phyloP scores from a whole-genome alignment of 1,140 invertebrate species.

The silkworm (Bombyx mori) region ASM3026992v2 NC_085123.1:14004001-14004500 shows the following conservation, averaged over 20 bases:
- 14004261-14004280: not conserved
- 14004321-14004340: not conserved
- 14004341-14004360: not conserved
- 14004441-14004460: no score
- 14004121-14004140: conserved; percentile 50
- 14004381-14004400: no score
- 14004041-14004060: conserved; percentile 7
- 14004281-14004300: no score
- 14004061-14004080: conserved; percentile 24
- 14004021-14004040: conserved; percentile 6
- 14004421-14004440: no score
- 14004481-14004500: no score
- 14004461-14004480: no score
- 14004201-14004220: not conserved
- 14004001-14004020: no score
- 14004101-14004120: conserved; percentile 38
- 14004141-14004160: conserved; percentile 49
- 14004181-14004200: conserved; percentile 16
- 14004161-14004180: conserved; percentile 15
- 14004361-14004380: no score
- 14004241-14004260: not conserved
- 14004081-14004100: conserved; percentile 40
- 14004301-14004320: not conserved
- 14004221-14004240: not conserved
- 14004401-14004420: no score